A percentile compares a stretch with the other conserved stretches of the same genome.
These are phyloP conservation scores for Nasonia longicornis DNA, from an alignment of 1,140 invertebrate species.

Conservation along the genomic window DNA sequence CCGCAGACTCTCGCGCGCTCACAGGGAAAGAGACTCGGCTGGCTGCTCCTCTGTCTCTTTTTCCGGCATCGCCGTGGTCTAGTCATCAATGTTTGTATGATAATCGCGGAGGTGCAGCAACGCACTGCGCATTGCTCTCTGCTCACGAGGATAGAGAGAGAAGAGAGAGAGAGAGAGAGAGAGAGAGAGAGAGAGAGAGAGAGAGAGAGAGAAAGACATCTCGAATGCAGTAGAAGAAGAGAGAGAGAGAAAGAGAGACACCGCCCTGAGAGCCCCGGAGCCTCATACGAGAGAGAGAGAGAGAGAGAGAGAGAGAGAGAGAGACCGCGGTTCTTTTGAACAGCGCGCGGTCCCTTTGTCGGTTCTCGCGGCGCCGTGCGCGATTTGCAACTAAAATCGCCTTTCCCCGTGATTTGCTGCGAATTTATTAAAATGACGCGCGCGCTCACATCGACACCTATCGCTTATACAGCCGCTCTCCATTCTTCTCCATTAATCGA, in stretches of 20 bases:
- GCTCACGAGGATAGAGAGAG: slow-evolving; percentile 32
- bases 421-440: slow-evolving; percentile 67
- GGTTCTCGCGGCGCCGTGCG: slow-evolving; percentile 68
- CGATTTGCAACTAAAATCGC: slow-evolving; percentile 70
- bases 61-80: slow-evolving; percentile 62
- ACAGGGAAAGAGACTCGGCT: neutral
- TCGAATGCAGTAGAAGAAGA: no score
- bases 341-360: slow-evolving; percentile 62
- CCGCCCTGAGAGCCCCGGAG: slow-evolving; percentile 42
- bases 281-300: slow-evolving; percentile 41
- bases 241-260: slow-evolving; percentile 41
- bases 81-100: slow-evolving; percentile 68
- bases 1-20: slow-evolving; percentile 51
- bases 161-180: slow-evolving; percentile 40
- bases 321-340: slow-evolving; percentile 65
- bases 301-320: slow-evolving; percentile 42
- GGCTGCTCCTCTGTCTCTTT: slow-evolving; percentile 49
- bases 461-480: neutral
- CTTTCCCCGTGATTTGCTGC: slow-evolving; percentile 65
- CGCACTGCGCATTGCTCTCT: neutral
- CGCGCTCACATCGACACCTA: slow-evolving; percentile 46
- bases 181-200: neutral
- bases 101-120: slow-evolving; percentile 66
- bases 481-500: slow-evolving; percentile 36
- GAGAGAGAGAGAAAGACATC: slow-evolving; percentile 35